A percentile compares a stretch with the other conserved stretches of the same genome.
Conservation (phyloP, 2,888 invertebrate genomes). For the Apodemia hepburni region DNA sequence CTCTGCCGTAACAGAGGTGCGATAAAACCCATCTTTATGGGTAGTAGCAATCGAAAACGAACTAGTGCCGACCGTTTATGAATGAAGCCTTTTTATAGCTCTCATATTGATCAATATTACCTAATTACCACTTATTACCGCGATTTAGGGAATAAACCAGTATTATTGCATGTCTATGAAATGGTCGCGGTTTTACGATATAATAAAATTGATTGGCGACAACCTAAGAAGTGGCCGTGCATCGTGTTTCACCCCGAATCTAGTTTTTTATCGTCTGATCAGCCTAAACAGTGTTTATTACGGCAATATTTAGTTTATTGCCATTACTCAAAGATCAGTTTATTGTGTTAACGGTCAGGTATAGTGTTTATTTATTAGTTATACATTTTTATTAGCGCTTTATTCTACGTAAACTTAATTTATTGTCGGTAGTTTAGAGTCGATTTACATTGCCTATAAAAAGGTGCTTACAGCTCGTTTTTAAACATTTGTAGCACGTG, state of each 20-base stretch:
- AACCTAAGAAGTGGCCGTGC: constrained; percentile 27
- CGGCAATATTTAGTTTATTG: constrained; percentile 78
- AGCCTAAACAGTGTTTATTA: constrained; percentile 76
- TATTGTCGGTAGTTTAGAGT: constrained; percentile 73
- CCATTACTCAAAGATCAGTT: constrained; percentile 72
- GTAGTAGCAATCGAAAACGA: constrained; percentile 70
- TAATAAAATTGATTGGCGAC: constrained; percentile 63
- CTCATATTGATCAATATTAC: constrained; percentile 69
- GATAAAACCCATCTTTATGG: constrained; percentile 77
- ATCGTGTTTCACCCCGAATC: constrained; percentile 29
- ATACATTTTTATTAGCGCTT: constrained; percentile 79
- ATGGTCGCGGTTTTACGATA: constrained; percentile 64
- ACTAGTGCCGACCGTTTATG: constrained; percentile 66
- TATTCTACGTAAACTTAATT: constrained; percentile 79
- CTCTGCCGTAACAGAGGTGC: constrained; percentile 70
- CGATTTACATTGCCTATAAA: constrained; percentile 80
- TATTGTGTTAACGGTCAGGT: constrained; percentile 77
- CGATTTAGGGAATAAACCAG: constrained; percentile 68
- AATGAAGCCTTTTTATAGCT: constrained; percentile 74
- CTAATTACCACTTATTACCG: constrained; percentile 66
- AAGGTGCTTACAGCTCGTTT: constrained; percentile 74
- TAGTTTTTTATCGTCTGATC: constrained; percentile 61
- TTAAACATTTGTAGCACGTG: constrained; percentile 79
- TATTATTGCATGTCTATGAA: constrained; percentile 68
- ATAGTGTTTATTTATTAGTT: constrained; percentile 80